Conservation (phyloP, 2,888 invertebrate species). For the Stenotaenia linearis region DNA sequence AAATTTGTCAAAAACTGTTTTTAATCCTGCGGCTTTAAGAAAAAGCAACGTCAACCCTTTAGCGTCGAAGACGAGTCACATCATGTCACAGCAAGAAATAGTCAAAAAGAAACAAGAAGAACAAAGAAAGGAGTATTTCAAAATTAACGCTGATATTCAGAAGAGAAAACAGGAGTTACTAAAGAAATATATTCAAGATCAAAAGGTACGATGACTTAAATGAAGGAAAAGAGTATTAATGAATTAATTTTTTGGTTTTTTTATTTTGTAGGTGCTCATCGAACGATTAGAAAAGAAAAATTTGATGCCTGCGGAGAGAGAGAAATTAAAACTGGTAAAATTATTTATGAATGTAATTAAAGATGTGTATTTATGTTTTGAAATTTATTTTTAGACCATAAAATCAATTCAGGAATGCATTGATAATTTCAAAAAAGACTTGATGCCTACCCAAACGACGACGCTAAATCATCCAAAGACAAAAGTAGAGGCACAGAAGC, state of each 20-base stretch:
- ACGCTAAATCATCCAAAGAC: conserved; percentile 53
- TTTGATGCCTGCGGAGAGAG: conserved; percentile 59
- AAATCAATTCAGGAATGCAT: conserved; percentile 77
- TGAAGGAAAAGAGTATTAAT: background rate
- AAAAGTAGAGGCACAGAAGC: conserved; percentile 74
- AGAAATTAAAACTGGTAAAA: conserved; percentile 59
- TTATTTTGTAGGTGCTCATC: conserved; percentile 57
- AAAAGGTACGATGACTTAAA: conserved; percentile 54
- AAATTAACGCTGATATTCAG: conserved; percentile 71
- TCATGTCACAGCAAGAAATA: conserved; percentile 58
- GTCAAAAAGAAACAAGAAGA: conserved; percentile 69
- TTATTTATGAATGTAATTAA: background rate
- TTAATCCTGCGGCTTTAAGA: conserved; percentile 48
- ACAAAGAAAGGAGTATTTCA: conserved; percentile 65
- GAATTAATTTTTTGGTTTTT: background rate
- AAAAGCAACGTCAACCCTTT: conserved; percentile 39
- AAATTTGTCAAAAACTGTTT: conserved; percentile 52
- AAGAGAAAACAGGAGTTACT: conserved; percentile 78
- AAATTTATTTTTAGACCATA: conserved; percentile 55
- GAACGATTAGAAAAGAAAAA: conserved; percentile 71
- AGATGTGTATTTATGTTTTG: background rate
- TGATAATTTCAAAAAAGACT: conserved; percentile 65
- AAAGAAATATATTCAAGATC: conserved; percentile 83
- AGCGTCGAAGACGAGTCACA: conserved; percentile 45
- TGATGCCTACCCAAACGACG: conserved; percentile 38